These are phyloP conservation scores for Chinchilla lanigera DNA, from an alignment of 2,113 vertebrate genomes.

Conservation along the genomic window DNA sequence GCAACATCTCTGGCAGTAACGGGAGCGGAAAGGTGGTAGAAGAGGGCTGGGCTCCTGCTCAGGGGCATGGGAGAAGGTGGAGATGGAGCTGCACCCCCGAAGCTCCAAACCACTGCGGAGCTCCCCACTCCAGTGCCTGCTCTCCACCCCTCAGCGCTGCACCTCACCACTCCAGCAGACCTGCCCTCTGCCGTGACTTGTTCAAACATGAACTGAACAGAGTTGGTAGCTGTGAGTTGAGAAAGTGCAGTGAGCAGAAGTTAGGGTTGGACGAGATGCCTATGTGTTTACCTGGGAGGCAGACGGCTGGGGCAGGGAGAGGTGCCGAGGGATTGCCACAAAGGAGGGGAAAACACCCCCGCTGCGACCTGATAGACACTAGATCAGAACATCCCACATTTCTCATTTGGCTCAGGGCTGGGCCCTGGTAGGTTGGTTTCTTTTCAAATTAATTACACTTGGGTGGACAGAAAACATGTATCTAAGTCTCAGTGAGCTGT, in stretches of 20 bases:
- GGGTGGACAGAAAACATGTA: not conserved
- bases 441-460: not conserved
- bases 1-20: not conserved
- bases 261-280: not conserved
- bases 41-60: too few relatives aligned
- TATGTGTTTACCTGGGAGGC: not conserved
- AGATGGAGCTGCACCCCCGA: accelerated
- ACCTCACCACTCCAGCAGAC: not conserved
- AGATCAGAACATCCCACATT: not conserved
- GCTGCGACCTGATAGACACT: not conserved
- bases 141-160: not conserved
- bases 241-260: not conserved
- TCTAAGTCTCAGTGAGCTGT: not conserved
- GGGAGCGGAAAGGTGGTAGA: not conserved
- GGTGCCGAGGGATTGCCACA: not conserved
- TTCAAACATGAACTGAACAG: not conserved
- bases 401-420: not conserved
- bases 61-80: not conserved
- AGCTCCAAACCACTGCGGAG: not conserved
- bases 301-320: not conserved
- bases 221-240: not conserved
- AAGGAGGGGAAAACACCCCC: not conserved
- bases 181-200: not conserved
- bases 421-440: not conserved
- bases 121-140: accelerated